Percentiles rank a stretch among this genome's conserved stretches.
Evolutionary conservation across 2,797 vertebrate genomes (phyloP).

Genomic region (Phyllotis vaccarum): DNA sequence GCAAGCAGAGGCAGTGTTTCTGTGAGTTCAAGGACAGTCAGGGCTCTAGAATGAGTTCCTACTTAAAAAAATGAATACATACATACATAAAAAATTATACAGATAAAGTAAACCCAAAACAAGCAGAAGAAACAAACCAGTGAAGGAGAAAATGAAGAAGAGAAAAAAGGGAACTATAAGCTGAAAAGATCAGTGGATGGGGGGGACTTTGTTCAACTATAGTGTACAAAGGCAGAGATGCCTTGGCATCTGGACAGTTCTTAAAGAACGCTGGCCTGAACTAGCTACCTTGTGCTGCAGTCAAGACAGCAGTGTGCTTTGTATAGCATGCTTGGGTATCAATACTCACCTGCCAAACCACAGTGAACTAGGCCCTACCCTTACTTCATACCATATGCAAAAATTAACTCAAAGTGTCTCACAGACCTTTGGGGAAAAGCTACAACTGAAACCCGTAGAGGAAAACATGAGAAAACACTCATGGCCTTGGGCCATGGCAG

Average conservation of each 20-base stretch:
- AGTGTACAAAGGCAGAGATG: background rate
- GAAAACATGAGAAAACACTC: constrained; percentile 29
- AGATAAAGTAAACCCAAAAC: constrained; percentile 5
- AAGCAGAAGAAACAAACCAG: constrained; percentile 28
- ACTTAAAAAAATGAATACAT: background rate
- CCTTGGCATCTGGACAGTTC: background rate
- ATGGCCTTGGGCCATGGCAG: constrained; percentile 1
- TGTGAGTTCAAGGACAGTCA: background rate
- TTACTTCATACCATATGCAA: background rate
- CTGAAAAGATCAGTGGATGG: constrained; percentile 21
- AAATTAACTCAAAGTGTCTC: constrained; percentile 12
- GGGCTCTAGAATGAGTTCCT: background rate
- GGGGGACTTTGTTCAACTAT: background rate
- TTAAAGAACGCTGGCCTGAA: background rate
- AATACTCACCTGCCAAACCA: background rate
- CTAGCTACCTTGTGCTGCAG: background rate
- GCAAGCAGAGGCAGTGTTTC: background rate
- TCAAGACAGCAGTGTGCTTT: background rate
- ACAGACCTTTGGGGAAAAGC: background rate
- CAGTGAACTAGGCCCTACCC: background rate
- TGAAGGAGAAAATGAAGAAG: background rate
- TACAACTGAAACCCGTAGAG: background rate
- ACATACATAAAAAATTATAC: background rate
- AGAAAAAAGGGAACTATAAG: background rate
- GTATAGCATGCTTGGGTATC: background rate